Percentiles rank a stretch among this genome's conserved stretches.
Evolutionary conservation across 1,140 invertebrate genomes (phyloP).

Genomic region (Ooceraea biroi): DNA sequence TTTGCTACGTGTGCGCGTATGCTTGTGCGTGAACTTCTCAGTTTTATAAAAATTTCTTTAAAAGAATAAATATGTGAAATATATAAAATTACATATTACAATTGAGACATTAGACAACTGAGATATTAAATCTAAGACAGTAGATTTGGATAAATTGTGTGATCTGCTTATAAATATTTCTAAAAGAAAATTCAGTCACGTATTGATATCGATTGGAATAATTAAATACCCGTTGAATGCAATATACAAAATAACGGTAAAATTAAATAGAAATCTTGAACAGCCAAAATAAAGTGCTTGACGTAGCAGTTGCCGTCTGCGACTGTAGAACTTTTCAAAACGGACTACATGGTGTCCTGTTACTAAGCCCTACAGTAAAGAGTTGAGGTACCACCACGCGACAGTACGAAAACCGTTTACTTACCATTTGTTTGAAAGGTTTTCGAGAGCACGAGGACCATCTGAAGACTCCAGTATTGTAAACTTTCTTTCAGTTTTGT

Average conservation of each 20-base stretch:
- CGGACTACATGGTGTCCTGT: constrained; percentile 77
- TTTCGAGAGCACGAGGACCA: constrained; percentile 48
- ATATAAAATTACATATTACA: background rate
- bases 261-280: too few species aligned
- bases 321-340: constrained; percentile 72
- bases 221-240: too few species aligned
- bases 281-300: constrained; percentile 15
- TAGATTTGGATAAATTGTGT: too few species aligned
- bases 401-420: constrained; percentile 64
- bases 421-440: constrained; percentile 65
- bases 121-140: too few species aligned
- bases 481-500: constrained; percentile 36
- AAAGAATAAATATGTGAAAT: background rate
- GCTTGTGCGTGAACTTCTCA: too few species aligned
- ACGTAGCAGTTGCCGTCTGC: background rate
- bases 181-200: too few species aligned
- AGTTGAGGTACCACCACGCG: constrained; percentile 74
- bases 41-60: background rate
- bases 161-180: too few species aligned
- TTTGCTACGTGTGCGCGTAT: too few species aligned
- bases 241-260: background rate
- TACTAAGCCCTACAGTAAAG: constrained; percentile 82
- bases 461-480: constrained; percentile 28
- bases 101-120: background rate
- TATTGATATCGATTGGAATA: too few species aligned